Evolutionary conservation across 2,113 vertebrate species (phyloP).

Genomic region (Indri indri): DNA sequence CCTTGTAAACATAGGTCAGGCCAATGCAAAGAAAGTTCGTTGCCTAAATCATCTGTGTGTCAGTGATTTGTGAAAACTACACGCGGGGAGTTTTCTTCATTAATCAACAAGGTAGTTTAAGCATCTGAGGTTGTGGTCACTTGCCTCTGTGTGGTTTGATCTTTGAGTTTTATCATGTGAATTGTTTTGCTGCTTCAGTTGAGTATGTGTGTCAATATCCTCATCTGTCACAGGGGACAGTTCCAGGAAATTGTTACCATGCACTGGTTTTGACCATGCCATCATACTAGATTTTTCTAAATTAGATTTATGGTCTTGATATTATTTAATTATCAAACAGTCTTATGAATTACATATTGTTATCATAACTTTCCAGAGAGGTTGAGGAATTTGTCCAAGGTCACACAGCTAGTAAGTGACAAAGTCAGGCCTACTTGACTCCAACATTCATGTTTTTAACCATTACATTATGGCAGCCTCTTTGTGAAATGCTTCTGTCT

Average conservation of each 20-base stretch:
- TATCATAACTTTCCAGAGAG: neutral
- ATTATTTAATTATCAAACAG: neutral
- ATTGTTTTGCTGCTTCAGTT: neutral
- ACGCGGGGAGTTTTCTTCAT: neutral
- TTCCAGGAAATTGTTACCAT: neutral
- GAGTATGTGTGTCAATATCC: neutral
- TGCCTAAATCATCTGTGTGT: slow-evolving; percentile 41
- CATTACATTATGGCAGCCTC: neutral
- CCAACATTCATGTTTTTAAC: neutral
- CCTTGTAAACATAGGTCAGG: slow-evolving; percentile 71
- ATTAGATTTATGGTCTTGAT: neutral
- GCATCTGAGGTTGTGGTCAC: neutral
- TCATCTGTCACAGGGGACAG: neutral
- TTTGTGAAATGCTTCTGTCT: neutral
- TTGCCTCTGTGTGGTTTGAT: neutral
- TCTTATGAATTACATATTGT: neutral
- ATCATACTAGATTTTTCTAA: neutral
- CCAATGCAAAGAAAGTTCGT: slow-evolving; percentile 72
- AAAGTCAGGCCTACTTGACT: neutral
- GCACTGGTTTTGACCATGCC: neutral
- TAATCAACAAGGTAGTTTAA: slow-evolving; percentile 16
- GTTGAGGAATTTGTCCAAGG: neutral
- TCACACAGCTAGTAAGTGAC: neutral
- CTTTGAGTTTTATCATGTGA: neutral
- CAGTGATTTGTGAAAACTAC: slow-evolving; percentile 45